Conservation (phyloP, 2,888 invertebrate genomes). For the Ophion ellenae region DNA sequence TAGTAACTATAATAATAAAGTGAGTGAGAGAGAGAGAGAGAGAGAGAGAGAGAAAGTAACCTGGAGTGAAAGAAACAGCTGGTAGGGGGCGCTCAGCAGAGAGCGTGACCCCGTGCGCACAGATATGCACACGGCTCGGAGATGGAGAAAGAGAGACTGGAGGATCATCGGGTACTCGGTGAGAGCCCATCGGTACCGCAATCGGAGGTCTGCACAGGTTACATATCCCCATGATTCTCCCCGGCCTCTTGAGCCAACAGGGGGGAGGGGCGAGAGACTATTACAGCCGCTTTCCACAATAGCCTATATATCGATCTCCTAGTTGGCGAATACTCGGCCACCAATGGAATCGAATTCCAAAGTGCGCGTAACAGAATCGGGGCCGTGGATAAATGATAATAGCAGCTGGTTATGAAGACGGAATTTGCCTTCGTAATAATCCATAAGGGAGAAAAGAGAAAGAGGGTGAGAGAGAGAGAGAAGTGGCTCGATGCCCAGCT, state of each 20-base stretch:
- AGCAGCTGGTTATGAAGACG: neutral
- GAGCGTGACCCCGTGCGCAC: conserved; percentile 35
- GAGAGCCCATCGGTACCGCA: conserved; percentile 13
- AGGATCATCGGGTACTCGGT: conserved; percentile 10
- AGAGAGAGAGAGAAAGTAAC: conserved; percentile 55
- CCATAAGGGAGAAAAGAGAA: neutral
- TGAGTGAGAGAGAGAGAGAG: conserved; percentile 67
- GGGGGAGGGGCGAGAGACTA: too few species aligned
- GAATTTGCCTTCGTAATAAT: conserved; percentile 10
- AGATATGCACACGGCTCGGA: conserved; percentile 10
- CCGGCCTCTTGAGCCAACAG: too few species aligned
- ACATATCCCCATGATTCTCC: too few species aligned
- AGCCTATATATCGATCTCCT: conserved; percentile 10
- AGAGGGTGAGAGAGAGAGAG: neutral
- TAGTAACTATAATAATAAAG: neutral
- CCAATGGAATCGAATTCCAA: conserved; percentile 16
- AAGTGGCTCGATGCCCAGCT: conserved; percentile 48
- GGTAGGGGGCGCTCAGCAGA: neutral
- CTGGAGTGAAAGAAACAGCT: conserved; percentile 48
- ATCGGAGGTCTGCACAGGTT: too few species aligned
- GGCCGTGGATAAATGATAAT: conserved; percentile 1
- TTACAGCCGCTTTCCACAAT: too few species aligned
- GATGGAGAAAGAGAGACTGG: conserved; percentile 5
- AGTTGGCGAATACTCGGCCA: neutral
- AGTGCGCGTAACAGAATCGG: conserved; percentile 10